Evolutionary conservation across 2,113 vertebrate species (phyloP).

Genomic region (Channa argus): DNA sequence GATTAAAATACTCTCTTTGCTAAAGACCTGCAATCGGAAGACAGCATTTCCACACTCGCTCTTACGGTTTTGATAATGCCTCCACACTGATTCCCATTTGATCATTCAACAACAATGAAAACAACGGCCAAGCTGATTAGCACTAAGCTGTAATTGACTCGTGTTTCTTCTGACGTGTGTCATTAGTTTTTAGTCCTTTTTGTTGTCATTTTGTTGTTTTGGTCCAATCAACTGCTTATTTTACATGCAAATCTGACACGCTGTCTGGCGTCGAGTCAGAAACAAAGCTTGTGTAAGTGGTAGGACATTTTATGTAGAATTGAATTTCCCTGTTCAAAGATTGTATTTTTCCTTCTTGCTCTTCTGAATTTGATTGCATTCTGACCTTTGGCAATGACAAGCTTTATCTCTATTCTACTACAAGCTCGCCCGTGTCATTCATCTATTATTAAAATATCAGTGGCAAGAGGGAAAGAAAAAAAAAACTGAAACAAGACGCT

Average conservation of each 20-base stretch:
- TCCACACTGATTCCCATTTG: conserved; percentile 67
- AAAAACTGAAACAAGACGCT: conserved; percentile 58
- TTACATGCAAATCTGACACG: conserved; percentile 10
- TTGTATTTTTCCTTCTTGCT: conserved; percentile 2
- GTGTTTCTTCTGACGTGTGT: conserved; percentile 42
- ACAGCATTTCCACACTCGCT: conserved; percentile 53
- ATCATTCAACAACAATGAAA: conserved; percentile 68
- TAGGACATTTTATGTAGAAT: background rate
- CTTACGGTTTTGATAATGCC: conserved; percentile 62
- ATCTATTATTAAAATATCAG: conserved; percentile 74
- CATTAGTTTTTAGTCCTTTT: background rate
- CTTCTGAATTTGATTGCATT: conserved; percentile 7
- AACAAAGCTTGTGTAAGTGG: background rate
- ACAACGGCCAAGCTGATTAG: conserved; percentile 61
- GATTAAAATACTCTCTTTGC: conserved; percentile 79
- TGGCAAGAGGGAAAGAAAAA: background rate
- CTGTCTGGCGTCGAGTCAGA: background rate
- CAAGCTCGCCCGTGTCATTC: conserved; percentile 30
- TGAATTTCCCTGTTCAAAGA: conserved; percentile 7
- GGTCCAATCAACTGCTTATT: conserved; percentile 35
- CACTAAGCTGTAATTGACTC: conserved; percentile 56
- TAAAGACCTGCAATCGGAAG: conserved; percentile 68
- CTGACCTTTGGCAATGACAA: conserved; percentile 42
- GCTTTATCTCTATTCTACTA: conserved; percentile 5
- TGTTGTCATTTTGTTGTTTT: conserved; percentile 27